Conservation (phyloP, 2,797 vertebrate species). For the Parotocinclus haroldoi region DNA sequence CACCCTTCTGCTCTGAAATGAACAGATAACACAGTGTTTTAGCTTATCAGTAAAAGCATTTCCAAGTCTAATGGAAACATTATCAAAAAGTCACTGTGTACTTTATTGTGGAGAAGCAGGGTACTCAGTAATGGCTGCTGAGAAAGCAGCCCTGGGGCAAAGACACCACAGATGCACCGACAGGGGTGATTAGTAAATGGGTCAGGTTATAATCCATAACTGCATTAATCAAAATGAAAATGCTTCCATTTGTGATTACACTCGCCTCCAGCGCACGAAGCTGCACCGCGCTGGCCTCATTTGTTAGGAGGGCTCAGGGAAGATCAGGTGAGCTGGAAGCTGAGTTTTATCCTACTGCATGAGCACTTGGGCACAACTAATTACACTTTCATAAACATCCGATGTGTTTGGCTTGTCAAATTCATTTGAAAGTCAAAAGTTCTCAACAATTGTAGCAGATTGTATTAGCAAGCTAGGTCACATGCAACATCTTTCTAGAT, state of each 20-base stretch:
- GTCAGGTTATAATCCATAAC: conserved; percentile 70
- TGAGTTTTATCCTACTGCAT: conserved; percentile 7
- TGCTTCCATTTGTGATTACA: conserved; percentile 65
- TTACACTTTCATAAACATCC: conserved; percentile 26
- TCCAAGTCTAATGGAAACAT: background rate
- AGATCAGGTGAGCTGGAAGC: conserved; percentile 26
- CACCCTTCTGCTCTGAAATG: too few species aligned
- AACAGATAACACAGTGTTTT: too few species aligned
- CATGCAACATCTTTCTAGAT: too few species aligned
- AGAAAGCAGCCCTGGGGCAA: conserved; percentile 40
- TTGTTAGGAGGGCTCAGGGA: conserved; percentile 32
- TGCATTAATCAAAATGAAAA: conserved; percentile 72
- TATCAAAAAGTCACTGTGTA: background rate
- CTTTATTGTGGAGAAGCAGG: conserved; percentile 16
- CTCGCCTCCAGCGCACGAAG: conserved; percentile 42
- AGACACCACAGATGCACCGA: conserved; percentile 34
- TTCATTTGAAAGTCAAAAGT: conserved; percentile 13
- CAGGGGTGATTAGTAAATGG: conserved; percentile 68
- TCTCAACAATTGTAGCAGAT: too few species aligned
- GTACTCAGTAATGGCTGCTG: conserved; percentile 7
- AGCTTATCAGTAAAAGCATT: background rate
- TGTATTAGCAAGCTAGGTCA: too few species aligned
- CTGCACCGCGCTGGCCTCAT: conserved; percentile 27
- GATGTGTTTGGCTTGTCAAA: background rate
- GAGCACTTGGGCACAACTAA: conserved; percentile 24